phyloP scores from a whole-genome alignment of 2,888 invertebrate genomes.

The Monoplex corrugatus region DNA sequence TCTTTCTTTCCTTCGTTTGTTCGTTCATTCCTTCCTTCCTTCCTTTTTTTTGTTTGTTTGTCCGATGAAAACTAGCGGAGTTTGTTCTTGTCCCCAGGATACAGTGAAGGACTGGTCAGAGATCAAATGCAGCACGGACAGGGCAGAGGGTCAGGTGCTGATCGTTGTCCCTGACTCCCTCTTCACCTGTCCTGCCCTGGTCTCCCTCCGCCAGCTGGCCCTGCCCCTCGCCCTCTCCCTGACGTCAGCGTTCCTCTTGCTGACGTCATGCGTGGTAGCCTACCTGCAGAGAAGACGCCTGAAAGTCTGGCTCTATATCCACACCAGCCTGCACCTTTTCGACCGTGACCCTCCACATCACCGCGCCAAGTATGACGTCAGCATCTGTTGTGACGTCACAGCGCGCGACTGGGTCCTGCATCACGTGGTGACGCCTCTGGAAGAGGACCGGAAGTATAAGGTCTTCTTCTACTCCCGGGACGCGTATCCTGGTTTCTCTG shows the following conservation, averaged over 20 bases:
- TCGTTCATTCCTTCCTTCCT: too few relatives aligned
- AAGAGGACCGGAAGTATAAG: background rate
- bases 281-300: conserved; percentile 39
- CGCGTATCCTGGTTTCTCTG: background rate
- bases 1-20: too few relatives aligned
- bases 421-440: background rate
- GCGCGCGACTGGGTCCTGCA: background rate
- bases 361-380: background rate
- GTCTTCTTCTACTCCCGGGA: conserved; percentile 20
- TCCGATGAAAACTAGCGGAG: too few relatives aligned
- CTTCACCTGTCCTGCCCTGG: conserved; percentile 40
- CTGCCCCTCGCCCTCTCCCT: conserved; percentile 16
- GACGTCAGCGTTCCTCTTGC: background rate
- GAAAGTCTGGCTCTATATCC: conserved; percentile 46
- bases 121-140: background rate
- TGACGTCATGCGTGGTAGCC: background rate
- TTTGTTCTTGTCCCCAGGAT: background rate
- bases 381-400: background rate
- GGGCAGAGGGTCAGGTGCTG: conserved; percentile 35
- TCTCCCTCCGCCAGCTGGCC: background rate
- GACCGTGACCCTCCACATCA: background rate
- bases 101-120: background rate
- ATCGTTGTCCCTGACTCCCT: conserved; percentile 39
- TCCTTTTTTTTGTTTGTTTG: too few relatives aligned
- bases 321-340: conserved; percentile 47